Evolutionary conservation across 2,888 invertebrate genomes (phyloP).

Genomic region (Zygogramma bicolorata): DNA sequence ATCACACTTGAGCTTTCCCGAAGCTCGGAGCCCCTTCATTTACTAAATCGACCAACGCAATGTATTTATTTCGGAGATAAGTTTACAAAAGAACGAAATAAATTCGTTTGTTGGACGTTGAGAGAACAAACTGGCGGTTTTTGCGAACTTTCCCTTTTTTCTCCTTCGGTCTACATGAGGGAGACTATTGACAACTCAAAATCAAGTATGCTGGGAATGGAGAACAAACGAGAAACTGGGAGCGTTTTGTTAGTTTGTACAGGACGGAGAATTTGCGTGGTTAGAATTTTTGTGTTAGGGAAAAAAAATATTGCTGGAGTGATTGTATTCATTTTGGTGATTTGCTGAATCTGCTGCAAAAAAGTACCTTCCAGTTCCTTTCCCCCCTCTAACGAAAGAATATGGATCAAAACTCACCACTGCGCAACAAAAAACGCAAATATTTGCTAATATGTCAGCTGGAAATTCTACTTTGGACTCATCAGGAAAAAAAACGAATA

Average conservation of each 20-base stretch:
- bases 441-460: too few relatives aligned
- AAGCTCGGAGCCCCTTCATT: neutral
- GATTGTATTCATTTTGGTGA: neutral
- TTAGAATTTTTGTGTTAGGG: neutral
- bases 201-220: constrained; percentile 2
- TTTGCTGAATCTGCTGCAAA: neutral
- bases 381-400: too few relatives aligned
- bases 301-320: neutral
- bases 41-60: constrained; percentile 10
- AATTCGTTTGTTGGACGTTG: constrained; percentile 3
- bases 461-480: too few relatives aligned
- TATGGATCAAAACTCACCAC: too few relatives aligned
- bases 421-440: too few relatives aligned
- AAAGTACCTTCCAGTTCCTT: neutral
- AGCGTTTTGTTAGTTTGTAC: neutral
- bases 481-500: too few relatives aligned
- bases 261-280: neutral
- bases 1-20: constrained; percentile 13
- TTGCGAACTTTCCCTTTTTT: neutral
- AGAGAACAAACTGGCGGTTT: neutral
- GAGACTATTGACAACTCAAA: neutral
- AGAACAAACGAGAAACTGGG: neutral
- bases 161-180: neutral
- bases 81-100: constrained; percentile 17
- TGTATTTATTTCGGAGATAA: constrained; percentile 2